Evolutionary conservation across 2,797 vertebrate species (phyloP).

Genomic region (Chromis chromis): DNA sequence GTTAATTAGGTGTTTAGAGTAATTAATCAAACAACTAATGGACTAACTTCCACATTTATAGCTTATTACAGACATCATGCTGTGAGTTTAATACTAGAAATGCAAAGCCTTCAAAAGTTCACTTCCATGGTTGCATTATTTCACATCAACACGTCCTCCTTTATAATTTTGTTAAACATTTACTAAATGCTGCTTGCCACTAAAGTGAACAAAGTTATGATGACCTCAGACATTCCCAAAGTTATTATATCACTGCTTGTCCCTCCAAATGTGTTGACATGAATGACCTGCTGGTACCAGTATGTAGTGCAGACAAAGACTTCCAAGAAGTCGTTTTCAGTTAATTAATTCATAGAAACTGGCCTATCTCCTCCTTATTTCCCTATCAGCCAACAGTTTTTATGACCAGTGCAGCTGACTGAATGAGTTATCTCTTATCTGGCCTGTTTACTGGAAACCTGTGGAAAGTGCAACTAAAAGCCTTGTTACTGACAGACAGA

Average conservation of each 20-base stretch:
- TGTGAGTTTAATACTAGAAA: no score
- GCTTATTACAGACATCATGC: no score
- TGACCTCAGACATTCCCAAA: not conserved
- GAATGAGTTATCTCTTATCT: conserved; percentile 1
- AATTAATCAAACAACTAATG: no score
- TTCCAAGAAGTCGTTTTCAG: conserved; percentile 23
- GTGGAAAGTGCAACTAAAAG: not conserved
- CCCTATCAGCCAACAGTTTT: not conserved
- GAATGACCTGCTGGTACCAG: not conserved
- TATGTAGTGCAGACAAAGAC: not conserved
- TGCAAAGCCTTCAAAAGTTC: not conserved
- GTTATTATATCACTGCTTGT: not conserved
- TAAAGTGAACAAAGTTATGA: not conserved
- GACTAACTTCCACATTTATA: no score
- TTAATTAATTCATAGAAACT: not conserved
- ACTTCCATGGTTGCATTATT: not conserved
- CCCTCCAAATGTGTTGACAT: no score
- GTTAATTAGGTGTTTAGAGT: no score
- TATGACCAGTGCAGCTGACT: not conserved
- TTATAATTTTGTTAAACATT: conserved; percentile 8
- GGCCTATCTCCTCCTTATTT: not conserved
- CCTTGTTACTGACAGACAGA: not conserved
- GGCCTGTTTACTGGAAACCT: conserved; percentile 20
- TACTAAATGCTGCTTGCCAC: rapidly evolving
- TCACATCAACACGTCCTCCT: not conserved